These are phyloP conservation scores for Ciconia stormi DNA, from an alignment of 2,113 vertebrate species.

Conservation along the genomic window DNA sequence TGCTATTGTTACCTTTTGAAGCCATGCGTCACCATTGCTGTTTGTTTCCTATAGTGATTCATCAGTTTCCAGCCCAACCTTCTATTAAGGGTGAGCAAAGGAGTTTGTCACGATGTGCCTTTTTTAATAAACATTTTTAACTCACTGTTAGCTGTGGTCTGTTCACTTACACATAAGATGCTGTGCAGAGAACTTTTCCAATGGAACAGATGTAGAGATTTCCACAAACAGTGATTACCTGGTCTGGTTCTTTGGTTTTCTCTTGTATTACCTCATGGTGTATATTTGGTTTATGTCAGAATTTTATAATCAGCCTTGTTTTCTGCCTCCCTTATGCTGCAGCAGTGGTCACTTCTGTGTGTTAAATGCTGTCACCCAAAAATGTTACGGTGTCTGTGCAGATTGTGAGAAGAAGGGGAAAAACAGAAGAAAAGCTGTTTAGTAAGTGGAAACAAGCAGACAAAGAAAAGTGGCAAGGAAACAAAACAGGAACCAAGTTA, in stretches of 20 bases:
- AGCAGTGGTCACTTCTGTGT: not conserved
- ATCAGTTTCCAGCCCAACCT: slow-evolving; percentile 39
- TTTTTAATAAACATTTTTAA: slow-evolving; percentile 11
- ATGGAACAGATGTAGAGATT: not conserved
- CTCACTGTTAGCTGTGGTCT: not conserved
- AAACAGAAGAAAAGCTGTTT: not conserved
- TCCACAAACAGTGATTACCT: not conserved
- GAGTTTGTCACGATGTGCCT: slow-evolving; percentile 19
- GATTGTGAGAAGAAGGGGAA: not conserved
- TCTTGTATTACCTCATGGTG: not conserved
- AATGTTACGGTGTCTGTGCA: not conserved
- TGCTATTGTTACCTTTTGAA: slow-evolving; percentile 34
- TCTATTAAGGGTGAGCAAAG: slow-evolving; percentile 40
- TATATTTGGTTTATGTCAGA: not conserved
- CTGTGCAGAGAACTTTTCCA: not conserved
- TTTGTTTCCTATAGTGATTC: slow-evolving; percentile 56
- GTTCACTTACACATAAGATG: not conserved
- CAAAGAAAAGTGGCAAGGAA: slow-evolving; percentile 15
- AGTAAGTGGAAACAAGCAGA: slow-evolving; percentile 16
- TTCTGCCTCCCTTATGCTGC: not conserved
- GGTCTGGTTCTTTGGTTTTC: not conserved
- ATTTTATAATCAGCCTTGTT: not conserved
- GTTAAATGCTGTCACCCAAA: not conserved
- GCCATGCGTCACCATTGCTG: slow-evolving; percentile 9
- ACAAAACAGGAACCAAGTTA: not conserved